Evolutionary conservation across 2,888 invertebrate species (phyloP).

Genomic region (Myathropa florea): DNA sequence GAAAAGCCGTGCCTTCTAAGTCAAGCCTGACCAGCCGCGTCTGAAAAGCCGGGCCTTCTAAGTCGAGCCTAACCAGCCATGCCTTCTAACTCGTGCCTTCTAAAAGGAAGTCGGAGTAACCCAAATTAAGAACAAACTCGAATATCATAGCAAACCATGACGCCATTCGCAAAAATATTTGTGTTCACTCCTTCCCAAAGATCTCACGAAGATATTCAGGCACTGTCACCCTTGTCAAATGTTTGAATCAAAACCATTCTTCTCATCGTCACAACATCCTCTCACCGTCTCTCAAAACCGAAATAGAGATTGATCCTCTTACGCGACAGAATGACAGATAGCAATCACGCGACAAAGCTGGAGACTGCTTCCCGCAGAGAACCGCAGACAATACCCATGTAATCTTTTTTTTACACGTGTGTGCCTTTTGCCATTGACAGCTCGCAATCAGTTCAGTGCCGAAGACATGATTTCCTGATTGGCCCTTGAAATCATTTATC

Average conservation of each 20-base stretch:
- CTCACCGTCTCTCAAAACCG: neutral
- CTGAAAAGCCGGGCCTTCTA: too few relatives aligned
- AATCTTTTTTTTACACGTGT: constrained; percentile 44
- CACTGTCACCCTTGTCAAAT: neutral
- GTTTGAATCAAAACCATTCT: neutral
- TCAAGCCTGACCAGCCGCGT: too few relatives aligned
- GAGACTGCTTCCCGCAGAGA: neutral
- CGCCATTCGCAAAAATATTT: too few relatives aligned
- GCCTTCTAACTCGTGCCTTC: too few relatives aligned
- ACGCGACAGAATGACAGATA: neutral
- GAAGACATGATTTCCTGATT: constrained; percentile 57
- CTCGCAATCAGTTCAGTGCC: constrained; percentile 44
- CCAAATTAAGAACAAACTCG: too few relatives aligned
- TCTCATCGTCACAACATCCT: neutral
- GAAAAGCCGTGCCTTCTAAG: too few relatives aligned
- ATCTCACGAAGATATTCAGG: too few relatives aligned
- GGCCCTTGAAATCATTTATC: constrained; percentile 62
- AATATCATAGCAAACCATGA: too few relatives aligned
- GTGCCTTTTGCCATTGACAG: constrained; percentile 30
- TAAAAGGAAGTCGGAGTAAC: too few relatives aligned
- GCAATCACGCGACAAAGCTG: neutral
- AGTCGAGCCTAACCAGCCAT: too few relatives aligned
- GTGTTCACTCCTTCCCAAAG: too few relatives aligned
- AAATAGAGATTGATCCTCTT: neutral
- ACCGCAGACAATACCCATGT: constrained; percentile 19